These are phyloP conservation scores for Sciurus niger DNA, from an alignment of 2,113 vertebrate genomes.

Conservation along the genomic window DNA sequence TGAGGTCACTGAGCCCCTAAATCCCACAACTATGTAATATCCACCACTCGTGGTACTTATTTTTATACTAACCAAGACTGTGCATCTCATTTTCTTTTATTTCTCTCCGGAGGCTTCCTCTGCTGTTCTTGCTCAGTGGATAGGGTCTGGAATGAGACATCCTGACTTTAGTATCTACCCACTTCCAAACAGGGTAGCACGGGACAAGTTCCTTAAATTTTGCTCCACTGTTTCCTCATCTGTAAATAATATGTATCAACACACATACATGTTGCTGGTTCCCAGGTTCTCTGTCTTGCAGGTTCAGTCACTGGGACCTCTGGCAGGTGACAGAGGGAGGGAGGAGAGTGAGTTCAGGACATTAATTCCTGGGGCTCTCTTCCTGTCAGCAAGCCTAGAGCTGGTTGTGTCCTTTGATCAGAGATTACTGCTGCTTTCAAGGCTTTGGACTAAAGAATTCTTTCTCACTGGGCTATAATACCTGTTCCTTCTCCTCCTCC, in stretches of 20 bases:
- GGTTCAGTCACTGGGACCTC: not conserved
- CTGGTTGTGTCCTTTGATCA: not conserved
- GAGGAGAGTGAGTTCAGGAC: not conserved
- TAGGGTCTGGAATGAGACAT: not conserved
- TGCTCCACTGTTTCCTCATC: not conserved
- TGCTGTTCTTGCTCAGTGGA: not conserved
- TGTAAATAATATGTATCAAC: not conserved
- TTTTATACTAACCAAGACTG: constrained; percentile 4
- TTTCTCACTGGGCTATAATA: not conserved
- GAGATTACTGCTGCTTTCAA: not conserved
- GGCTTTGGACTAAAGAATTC: not conserved
- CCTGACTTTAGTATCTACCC: not conserved
- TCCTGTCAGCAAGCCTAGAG: not conserved
- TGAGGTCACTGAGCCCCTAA: constrained; percentile 48
- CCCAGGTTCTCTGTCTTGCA: not conserved
- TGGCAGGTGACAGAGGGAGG: not conserved
- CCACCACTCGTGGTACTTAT: not conserved
- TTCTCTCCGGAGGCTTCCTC: not conserved
- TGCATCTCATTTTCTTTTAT: constrained; percentile 6
- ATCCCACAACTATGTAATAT: not conserved
- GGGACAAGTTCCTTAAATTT: not conserved
- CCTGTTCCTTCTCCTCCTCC: not conserved
- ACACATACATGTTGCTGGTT: accelerated
- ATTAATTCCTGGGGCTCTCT: not conserved
- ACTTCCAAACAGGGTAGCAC: not conserved